Base-by-base conservation (phyloP, 2,797 vertebrate genomes). In the Gastrophryne carolinensis region DNA sequence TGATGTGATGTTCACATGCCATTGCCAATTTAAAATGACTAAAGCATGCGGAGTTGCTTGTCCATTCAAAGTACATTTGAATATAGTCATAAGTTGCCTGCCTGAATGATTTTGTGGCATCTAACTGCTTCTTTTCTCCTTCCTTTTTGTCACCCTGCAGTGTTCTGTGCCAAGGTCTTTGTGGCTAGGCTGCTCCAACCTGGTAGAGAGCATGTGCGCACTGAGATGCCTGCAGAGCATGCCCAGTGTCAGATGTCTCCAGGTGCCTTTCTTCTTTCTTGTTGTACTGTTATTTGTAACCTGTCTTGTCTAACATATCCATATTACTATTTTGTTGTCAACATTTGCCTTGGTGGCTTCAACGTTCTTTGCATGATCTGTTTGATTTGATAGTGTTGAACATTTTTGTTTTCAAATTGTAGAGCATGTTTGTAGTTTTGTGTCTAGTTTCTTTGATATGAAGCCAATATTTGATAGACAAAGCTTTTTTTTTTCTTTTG, bases 141-240 rank as follows among this genome's bases (percentile, higher is more conserved):
- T 91, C 90, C 89, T 91, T 93, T 93, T 93, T 96, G 95, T 96
- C 94, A 92, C 92, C 94, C 92, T 96, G 95, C 97, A 98, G 97
- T 98, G 97, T 97, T 99, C 97, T 98, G 95, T 99, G 93, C 96
- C 97, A 95, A 97, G 96, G 95, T 98, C 97, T 98, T 96, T 98
- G 94, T 99, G 97, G 97, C 96, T 98, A 96, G 95, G 97, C 95
- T 99, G 97, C 95, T 98, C 97, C 93, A 98, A 94, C 95, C 96
- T 98, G 95, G 96, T 96, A 95, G 97, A 99, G 97, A 98, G 97
- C 96, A 97, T 99, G 95, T 99, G 97, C 96, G 97, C 97, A 96
- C 96, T 98, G 95, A 98, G 97, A 95, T 99, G 97, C 95, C 96
- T 97, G 94, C 97, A 98, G 96, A 98, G 96, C 96, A 98, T 99